These are phyloP conservation scores for Pseudorhiza aurosa DNA, from an alignment of 30 jellyfish, hydroid and myxozoan genomes.

Conservation along the genomic window DNA sequence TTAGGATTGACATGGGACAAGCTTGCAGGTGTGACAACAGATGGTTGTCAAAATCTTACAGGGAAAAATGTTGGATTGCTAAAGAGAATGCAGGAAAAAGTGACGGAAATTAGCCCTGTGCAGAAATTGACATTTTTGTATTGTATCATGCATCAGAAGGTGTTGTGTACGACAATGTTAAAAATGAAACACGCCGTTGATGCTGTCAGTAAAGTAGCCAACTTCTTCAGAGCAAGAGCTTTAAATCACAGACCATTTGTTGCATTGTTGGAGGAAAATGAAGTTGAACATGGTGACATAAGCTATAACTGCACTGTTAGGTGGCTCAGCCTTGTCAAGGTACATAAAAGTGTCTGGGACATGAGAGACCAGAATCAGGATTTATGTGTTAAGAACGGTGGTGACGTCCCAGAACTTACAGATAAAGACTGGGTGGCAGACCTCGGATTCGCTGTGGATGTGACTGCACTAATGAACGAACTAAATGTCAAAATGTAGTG, in stretches of 20 bases:
- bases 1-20: slow-evolving; percentile 23
- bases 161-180: not conserved
- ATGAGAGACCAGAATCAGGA: slow-evolving; percentile 5
- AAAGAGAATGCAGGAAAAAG: not conserved
- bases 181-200: not conserved
- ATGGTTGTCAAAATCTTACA: slow-evolving; percentile 31
- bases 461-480: slow-evolving; percentile 7
- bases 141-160: slow-evolving; percentile 25
- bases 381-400: not conserved
- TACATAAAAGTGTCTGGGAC: slow-evolving; percentile 15
- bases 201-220: not conserved
- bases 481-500: not conserved
- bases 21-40: slow-evolving; percentile 8
- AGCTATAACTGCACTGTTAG: slow-evolving; percentile 10
- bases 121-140: not conserved
- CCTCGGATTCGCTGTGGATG: slow-evolving; percentile 12
- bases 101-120: not conserved
- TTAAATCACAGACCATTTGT: slow-evolving; percentile 21
- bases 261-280: slow-evolving; percentile 30
- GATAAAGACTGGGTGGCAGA: slow-evolving; percentile 20
- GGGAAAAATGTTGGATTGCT: slow-evolving; percentile 2
- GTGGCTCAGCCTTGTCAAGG: slow-evolving; percentile 24
- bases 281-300: slow-evolving; percentile 4
- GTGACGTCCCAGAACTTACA: slow-evolving; percentile 19
- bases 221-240: slow-evolving; percentile 3